A percentile compares a stretch with the other conserved stretches of the same genome.
Conservation (phyloP, 2,113 vertebrate species). For the Phodopus roborovskii region DNA sequence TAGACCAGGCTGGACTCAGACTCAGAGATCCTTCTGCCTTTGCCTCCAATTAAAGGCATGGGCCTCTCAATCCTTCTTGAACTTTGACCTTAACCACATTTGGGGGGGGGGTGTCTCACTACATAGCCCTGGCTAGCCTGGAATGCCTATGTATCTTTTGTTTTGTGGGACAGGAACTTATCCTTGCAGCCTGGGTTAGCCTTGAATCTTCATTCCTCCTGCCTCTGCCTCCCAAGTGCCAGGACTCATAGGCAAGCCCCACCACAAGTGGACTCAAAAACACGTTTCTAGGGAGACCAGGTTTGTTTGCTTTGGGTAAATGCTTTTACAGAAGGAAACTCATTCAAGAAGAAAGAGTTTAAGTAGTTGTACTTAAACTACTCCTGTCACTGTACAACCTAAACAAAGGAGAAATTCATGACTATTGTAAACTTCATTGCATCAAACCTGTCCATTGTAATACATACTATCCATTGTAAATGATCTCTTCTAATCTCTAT, state of each 20-base stretch:
- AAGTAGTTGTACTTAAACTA: slow-evolving; percentile 42
- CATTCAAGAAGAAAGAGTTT: slow-evolving; percentile 19
- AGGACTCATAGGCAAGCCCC: neutral
- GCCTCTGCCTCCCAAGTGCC: neutral
- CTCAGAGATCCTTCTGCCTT: neutral
- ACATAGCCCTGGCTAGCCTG: neutral
- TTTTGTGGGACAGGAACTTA: neutral
- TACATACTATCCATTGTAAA: slow-evolving; percentile 7
- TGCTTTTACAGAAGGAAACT: neutral
- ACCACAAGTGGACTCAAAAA: neutral
- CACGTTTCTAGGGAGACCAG: neutral
- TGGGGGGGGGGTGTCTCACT: no score
- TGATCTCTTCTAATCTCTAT: neutral
- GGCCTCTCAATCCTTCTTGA: neutral
- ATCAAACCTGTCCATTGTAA: neutral
- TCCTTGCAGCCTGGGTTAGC: neutral
- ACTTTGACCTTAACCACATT: neutral
- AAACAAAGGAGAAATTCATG: neutral
- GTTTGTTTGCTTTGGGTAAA: neutral
- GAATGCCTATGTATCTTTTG: neutral
- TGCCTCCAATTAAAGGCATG: neutral
- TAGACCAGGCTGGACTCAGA: neutral
- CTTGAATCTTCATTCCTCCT: neutral
- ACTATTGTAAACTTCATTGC: neutral
- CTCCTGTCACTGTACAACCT: neutral